Evolutionary conservation across 37 sponge, comb jelly and placozoan species (phyloP), one percentile per base, ranked within the genome.

Genomic region (Bolinopsis microptera): DNA sequence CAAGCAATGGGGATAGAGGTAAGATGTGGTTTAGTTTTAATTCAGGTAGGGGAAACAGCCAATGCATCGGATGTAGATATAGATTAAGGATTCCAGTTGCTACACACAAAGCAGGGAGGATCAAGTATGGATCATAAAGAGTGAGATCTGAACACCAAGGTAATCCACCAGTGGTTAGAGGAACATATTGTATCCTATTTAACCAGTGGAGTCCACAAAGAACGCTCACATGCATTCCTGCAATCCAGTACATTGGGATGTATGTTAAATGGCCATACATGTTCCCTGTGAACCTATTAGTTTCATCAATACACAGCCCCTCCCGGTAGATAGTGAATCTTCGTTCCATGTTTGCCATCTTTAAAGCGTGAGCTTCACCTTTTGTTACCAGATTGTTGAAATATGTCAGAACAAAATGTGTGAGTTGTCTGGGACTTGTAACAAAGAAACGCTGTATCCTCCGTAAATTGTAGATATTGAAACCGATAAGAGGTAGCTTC

Each of bases 331-430:
- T 86, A n/a, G 90, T 86, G 24, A 33, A 86, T 40, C 90, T 86
- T n/a, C 90, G 41, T n/a, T 86, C 90, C 38, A 39, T 8, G 39
- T 86, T 86, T 5, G 90, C 90, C 41, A 86, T 86, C 35, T 86
- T 86, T 30, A 86, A 26, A 16, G 90, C 90, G 2, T 86, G 90
- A 0, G 3, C 61, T n/a, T 86, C 90, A 22, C 90, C 90, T 26
- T 86, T 86, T 21, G 90, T 86, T 0, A 86, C 48, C 30, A 86
- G 35, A 27, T 86, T 86, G 61, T 86, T 86, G 61, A 86, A 41
- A 41, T 86, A 86, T 5, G 90, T 86, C 61, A 86, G 3, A n/a
- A 86, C 90, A 86, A 86, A 86, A 40, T 86, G 90, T 25, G 61
- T 41, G n/a, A 86, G 1, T 41, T 41, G 61, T 27, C 90, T 86